A percentile compares a stretch with the other conserved stretches of the same genome.
Evolutionary conservation across 2,113 vertebrate species (phyloP).

Genomic region (Nothocercus julius): DNA sequence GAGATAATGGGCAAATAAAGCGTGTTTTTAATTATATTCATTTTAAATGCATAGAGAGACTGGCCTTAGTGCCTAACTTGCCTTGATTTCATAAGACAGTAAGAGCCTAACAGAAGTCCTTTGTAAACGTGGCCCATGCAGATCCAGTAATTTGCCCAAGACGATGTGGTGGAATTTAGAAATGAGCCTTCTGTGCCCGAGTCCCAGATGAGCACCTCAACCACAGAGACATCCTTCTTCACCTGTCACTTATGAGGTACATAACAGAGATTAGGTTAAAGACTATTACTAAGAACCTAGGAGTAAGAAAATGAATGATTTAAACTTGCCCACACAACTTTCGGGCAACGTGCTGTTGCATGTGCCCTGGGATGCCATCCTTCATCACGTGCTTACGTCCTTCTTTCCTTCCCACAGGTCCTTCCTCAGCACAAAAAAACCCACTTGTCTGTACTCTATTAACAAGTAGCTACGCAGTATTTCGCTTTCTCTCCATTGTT

Average conservation of each 20-base stretch:
- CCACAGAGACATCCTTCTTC: neutral
- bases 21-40: fast-evolving
- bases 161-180: neutral
- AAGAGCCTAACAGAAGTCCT: neutral
- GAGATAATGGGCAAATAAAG: neutral
- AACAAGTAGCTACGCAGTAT: neutral
- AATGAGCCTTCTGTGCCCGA: neutral
- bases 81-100: neutral
- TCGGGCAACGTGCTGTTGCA: neutral
- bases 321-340: neutral
- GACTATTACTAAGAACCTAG: neutral
- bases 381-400: neutral
- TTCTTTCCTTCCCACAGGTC: neutral
- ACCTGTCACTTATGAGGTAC: neutral
- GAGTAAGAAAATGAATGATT: neutral
- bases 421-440: neutral
- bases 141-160: neutral
- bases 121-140: neutral
- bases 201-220: neutral
- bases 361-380: neutral
- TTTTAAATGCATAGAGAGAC: neutral
- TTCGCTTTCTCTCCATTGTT: neutral
- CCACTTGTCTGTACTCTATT: neutral
- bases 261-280: neutral
- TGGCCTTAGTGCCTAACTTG: neutral